A percentile compares a stretch with the other conserved stretches of the same genome.
phyloP scores from a whole-genome alignment of 2,888 invertebrate species.

The Minunthozetes semirufus region DNA sequence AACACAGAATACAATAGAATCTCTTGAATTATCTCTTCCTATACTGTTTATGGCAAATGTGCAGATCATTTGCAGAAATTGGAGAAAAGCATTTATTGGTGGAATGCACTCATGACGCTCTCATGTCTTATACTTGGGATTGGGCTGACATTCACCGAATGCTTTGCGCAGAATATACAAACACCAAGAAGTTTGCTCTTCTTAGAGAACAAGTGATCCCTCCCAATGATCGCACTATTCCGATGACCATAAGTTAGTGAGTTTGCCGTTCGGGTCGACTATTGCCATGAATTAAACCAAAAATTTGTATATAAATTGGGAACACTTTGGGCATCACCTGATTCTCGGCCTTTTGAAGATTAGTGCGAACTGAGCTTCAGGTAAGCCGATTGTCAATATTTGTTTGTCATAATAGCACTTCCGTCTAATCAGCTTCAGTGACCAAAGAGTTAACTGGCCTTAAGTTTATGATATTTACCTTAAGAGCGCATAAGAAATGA shows the following conservation, averaged over 20 bases:
- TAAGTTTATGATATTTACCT: background rate
- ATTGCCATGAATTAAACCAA: constrained; percentile 3
- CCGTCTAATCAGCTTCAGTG: background rate
- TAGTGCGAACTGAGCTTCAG: constrained; percentile 16
- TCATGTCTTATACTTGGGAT: constrained; percentile 4
- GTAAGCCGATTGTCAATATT: constrained; percentile 29
- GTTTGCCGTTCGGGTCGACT: background rate
- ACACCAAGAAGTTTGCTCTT: constrained; percentile 7
- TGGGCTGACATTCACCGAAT: background rate
- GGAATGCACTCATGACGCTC: constrained; percentile 15
- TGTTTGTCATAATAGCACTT: constrained; percentile 7
- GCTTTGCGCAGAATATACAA: constrained; percentile 20
- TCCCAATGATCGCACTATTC: constrained; percentile 14
- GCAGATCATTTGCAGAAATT: constrained; percentile 22
- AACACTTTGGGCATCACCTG: background rate
- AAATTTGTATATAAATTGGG: background rate
- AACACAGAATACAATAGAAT: constrained; percentile 11
- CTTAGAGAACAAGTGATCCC: constrained; percentile 18
- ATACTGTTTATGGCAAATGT: constrained; percentile 10
- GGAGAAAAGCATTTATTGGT: constrained; percentile 18
- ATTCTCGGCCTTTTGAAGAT: constrained; percentile 8
- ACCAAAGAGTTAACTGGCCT: background rate
- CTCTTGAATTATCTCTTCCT: constrained; percentile 17
- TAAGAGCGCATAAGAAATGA: background rate
- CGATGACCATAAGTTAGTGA: constrained; percentile 14